Evolutionary conservation across 2,888 invertebrate genomes (phyloP), one percentile per base, ranked within the genome.

Genomic region (Pristionchus maxplancki): DNA sequence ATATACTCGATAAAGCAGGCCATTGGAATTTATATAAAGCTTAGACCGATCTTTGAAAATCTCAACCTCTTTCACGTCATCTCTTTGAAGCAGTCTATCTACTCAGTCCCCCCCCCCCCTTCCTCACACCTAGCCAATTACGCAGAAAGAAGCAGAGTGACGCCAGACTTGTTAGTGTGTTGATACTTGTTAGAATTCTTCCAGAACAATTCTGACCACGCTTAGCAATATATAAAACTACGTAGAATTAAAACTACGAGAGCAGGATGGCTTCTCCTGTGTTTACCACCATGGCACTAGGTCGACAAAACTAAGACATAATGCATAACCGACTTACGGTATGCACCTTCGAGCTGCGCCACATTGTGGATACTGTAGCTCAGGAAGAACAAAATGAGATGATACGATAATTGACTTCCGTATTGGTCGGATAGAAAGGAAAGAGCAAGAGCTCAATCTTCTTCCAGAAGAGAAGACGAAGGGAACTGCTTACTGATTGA

Each of bases 301-400:
- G n/a, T n/a, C n/a, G n/a, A n/a, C n/a, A n/a, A n/a, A n/a, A n/a
- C n/a, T n/a, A n/a, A n/a, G n/a, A n/a, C n/a, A n/a, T n/a, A 53
- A 53, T 53, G 53, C 17, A 17, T 58, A 0, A n/a, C n/a, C n/a
- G 5, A 71, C 71, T 71, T 24, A 71, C 71, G 37, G 71, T 71
- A 37, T 37, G 71, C 37, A 71, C 71, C 37, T 71, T 71, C 9
- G 71, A 15, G 37, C 50, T 81, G 15, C 81, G 81, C 81, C 81
- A 81, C 81, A 81, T 81, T 48, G 48, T 17, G 44, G n/a, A 13
- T 48, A 40, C 20, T 37, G 40, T 34, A 74, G 48, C 13, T 48
- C 4, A 24, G 44, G 17, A 53, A 53, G 81, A 24, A n/a, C 1
- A 40, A 15, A 15, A 31, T 15, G 53, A 53, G 20, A 34, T 24